Conservation (phyloP, 1,140 invertebrate genomes). For the Drosophila tristis region DNA sequence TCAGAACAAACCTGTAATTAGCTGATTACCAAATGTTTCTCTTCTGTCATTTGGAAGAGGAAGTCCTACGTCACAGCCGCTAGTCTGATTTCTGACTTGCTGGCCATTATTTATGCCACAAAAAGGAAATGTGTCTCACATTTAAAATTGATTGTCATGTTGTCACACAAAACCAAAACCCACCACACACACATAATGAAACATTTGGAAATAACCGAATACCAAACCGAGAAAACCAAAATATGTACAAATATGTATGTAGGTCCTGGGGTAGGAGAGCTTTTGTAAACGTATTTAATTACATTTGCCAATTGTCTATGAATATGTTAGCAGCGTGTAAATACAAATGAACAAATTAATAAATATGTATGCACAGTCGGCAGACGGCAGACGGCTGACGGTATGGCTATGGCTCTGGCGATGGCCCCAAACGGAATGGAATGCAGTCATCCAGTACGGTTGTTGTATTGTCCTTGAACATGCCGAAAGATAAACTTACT, state of each 20-base stretch:
- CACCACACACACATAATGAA: constrained; percentile 10
- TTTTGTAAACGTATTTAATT: constrained; percentile 82
- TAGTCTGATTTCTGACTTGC: constrained; percentile 35
- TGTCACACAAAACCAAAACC: constrained; percentile 47
- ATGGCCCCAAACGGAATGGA: constrained; percentile 23
- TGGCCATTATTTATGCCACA: constrained; percentile 47
- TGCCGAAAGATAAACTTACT: constrained; percentile 69
- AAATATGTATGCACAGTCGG: constrained; percentile 56
- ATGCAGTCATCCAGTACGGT: constrained; percentile 28
- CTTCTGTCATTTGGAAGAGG: constrained; percentile 6
- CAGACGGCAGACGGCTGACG: constrained; percentile 10
- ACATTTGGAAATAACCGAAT: constrained; percentile 28
- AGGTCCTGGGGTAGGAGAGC: constrained; percentile 19
- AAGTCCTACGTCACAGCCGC: neutral
- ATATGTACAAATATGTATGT: neutral
- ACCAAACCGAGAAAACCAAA: constrained; percentile 27
- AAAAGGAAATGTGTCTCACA: constrained; percentile 47
- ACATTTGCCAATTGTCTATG: constrained; percentile 82
- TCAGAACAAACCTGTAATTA: constrained; percentile 26
- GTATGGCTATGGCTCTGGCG: neutral
- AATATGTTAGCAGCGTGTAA: constrained; percentile 81
- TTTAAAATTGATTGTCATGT: constrained; percentile 56
- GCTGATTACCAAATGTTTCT: constrained; percentile 33
- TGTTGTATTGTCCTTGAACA: constrained; percentile 72
- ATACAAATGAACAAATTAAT: constrained; percentile 76